Percentiles rank a stretch among this genome's conserved stretches.
Evolutionary conservation across 2,113 vertebrate species (phyloP).

Genomic region (Petromus typicus): DNA sequence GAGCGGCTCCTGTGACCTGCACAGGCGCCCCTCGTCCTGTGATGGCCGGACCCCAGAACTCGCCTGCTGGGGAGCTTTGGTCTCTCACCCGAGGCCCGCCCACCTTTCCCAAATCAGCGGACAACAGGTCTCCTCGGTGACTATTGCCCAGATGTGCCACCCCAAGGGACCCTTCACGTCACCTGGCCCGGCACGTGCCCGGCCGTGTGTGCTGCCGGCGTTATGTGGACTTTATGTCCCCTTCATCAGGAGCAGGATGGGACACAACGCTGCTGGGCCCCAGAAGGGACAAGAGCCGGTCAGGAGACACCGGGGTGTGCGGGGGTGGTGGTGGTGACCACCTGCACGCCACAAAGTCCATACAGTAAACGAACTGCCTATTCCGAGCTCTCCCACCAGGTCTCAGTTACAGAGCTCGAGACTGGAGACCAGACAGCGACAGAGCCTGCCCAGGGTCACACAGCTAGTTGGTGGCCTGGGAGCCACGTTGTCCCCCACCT

Average conservation of each 20-base stretch:
- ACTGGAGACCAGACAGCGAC: background rate
- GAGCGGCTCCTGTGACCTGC: accelerated
- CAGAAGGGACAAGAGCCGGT: background rate
- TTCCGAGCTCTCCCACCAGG: background rate
- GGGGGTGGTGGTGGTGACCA: background rate
- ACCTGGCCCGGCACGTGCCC: accelerated
- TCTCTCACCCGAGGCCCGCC: background rate
- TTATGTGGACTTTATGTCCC: background rate
- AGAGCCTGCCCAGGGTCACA: background rate
- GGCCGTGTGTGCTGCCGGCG: accelerated
- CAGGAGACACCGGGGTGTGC: background rate
- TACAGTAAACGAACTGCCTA: background rate
- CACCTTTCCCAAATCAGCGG: background rate
- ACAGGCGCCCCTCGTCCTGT: accelerated
- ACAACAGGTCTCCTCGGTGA: accelerated
- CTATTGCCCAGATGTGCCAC: accelerated
- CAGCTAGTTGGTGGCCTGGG: background rate
- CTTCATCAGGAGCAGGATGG: background rate
- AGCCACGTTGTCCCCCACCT: background rate
- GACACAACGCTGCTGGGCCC: accelerated
- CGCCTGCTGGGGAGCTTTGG: background rate
- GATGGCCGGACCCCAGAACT: accelerated
- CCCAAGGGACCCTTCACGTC: accelerated
- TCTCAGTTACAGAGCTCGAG: background rate
- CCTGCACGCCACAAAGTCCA: accelerated